These are phyloP conservation scores for Drosophila flavopinicola DNA, from an alignment of 2,888 invertebrate species.

Conservation along the genomic window DNA sequence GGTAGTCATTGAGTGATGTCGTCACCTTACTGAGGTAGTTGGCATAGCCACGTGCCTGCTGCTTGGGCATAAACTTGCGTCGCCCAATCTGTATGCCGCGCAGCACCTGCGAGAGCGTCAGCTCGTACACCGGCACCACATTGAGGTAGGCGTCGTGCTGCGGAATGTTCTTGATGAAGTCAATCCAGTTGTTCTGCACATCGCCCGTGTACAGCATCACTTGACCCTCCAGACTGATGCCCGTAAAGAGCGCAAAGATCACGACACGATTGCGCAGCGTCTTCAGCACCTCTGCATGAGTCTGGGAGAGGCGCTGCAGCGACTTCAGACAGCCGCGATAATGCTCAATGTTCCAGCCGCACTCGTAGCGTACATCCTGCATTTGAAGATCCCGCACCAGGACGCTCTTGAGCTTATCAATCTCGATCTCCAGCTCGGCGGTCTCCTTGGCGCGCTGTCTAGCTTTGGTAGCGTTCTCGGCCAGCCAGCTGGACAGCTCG, in stretches of 20 bases:
- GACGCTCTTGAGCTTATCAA: conserved; percentile 85
- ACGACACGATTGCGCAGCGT: conserved; percentile 90
- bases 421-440: conserved; percentile 90
- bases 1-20: conserved; percentile 92
- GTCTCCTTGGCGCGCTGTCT: conserved; percentile 88
- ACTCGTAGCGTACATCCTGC: conserved; percentile 89
- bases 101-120: conserved; percentile 92
- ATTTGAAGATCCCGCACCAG: conserved; percentile 85
- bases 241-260: conserved; percentile 95
- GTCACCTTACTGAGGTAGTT: conserved; percentile 92
- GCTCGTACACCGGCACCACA: conserved; percentile 93
- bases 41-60: conserved; percentile 94
- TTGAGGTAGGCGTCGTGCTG: conserved; percentile 90
- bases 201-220: conserved; percentile 96
- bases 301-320: conserved; percentile 89
- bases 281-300: conserved; percentile 89
- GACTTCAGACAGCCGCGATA: conserved; percentile 95
- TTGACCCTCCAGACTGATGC: conserved; percentile 95
- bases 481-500: conserved; percentile 87
- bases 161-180: conserved; percentile 92
- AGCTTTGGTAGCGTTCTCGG: conserved; percentile 89
- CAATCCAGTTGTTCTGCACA: conserved; percentile 96
- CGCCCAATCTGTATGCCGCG: conserved; percentile 93
- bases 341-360: conserved; percentile 95
- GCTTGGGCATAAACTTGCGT: conserved; percentile 95